Conservation (phyloP, 2,888 invertebrate species). For the Petrolisthes manimaculis region DNA sequence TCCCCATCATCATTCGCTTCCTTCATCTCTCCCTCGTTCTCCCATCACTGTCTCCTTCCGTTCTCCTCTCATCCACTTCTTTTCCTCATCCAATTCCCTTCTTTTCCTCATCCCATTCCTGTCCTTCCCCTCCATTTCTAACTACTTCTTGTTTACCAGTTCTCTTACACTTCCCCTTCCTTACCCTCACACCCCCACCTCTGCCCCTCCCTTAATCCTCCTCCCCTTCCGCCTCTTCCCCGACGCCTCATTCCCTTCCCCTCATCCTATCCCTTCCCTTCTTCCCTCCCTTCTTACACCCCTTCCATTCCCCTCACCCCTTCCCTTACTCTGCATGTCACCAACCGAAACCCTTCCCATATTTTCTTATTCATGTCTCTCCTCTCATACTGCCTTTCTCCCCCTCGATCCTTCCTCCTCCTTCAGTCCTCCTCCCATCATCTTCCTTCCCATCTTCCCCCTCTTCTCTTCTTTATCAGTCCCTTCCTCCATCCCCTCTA, state of each 20-base stretch:
- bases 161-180: constrained; percentile 8
- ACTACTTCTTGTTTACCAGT: background rate
- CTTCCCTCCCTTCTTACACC: background rate
- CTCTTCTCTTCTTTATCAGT: background rate
- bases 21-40: background rate
- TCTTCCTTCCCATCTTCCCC: background rate
- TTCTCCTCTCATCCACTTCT: background rate
- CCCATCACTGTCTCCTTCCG: background rate
- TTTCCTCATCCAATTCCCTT: background rate
- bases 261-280: background rate
- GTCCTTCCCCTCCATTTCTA: background rate
- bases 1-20: too few species aligned
- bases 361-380: background rate
- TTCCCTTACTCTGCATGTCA: background rate
- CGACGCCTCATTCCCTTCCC: background rate
- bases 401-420: background rate
- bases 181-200: background rate
- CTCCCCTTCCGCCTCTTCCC: background rate
- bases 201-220: background rate
- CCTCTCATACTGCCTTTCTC: background rate
- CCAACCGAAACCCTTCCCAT: background rate
- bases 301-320: background rate
- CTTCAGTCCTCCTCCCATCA: background rate
- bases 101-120: background rate
- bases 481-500: background rate